Percentiles rank a stretch among this genome's conserved stretches.
Evolutionary conservation across 2,113 vertebrate genomes (phyloP).

Genomic region (Hirundichthys speculiger): DNA sequence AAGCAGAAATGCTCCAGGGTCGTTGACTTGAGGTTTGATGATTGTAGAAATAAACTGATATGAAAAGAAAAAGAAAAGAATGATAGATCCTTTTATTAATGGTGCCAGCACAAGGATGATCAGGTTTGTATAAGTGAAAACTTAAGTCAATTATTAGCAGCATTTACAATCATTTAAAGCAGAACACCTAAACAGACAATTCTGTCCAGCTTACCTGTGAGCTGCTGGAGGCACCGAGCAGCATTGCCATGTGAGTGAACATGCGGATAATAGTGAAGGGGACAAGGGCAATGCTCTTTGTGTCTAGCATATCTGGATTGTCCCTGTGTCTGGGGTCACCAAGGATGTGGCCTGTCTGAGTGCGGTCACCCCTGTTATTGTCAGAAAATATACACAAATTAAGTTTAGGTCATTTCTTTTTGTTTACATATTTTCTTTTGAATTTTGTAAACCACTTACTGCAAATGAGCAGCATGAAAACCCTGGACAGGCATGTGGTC

Average conservation of each 20-base stretch:
- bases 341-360: conserved; percentile 88
- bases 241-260: conserved; percentile 89
- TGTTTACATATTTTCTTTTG: background rate
- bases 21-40: conserved; percentile 79
- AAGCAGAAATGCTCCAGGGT: conserved; percentile 80
- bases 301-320: conserved; percentile 74
- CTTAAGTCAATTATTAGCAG: no score
- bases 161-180: no score
- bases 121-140: no score
- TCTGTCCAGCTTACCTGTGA: conserved; percentile 78
- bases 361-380: conserved; percentile 83
- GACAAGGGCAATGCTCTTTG: conserved; percentile 80
- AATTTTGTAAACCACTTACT: conserved; percentile 53
- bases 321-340: conserved; percentile 71
- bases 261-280: conserved; percentile 83
- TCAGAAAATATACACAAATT: background rate
- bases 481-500: conserved; percentile 25
- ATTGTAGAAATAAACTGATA: conserved; percentile 77
- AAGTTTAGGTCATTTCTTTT: background rate
- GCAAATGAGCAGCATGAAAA: conserved; percentile 26
- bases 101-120: no score
- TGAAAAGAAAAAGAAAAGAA: no score
- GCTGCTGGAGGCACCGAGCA: conserved; percentile 79
- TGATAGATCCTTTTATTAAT: no score
- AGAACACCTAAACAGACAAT: background rate